Conservation (phyloP, 2,113 vertebrate species). For the Leptodactylus fuscus region DNA sequence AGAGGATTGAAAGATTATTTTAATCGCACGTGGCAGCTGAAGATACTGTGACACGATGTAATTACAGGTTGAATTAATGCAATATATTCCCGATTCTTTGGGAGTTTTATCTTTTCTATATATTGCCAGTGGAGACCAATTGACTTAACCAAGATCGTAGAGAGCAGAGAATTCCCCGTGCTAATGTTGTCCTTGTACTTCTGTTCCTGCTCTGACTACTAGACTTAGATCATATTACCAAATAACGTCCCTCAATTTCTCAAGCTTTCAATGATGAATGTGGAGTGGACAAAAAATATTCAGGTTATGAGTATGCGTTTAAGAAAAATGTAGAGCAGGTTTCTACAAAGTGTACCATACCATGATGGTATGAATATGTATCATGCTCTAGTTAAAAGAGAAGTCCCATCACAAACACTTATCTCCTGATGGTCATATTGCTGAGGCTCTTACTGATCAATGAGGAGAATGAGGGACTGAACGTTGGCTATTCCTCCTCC, state of each 20-base stretch:
- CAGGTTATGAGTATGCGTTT: too few relatives aligned
- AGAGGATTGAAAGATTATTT: conserved; percentile 32
- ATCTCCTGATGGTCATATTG: too few relatives aligned
- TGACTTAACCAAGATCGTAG: conserved; percentile 3
- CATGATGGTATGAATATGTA: too few relatives aligned
- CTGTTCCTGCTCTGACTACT: background rate
- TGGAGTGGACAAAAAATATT: background rate
- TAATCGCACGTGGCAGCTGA: conserved; percentile 5
- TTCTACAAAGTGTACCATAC: too few relatives aligned
- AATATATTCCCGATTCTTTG: background rate
- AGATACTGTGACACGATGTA: conserved; percentile 20
- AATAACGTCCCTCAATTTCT: background rate
- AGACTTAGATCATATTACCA: background rate
- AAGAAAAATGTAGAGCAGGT: too few relatives aligned
- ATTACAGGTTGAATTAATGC: conserved; percentile 29
- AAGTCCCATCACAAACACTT: too few relatives aligned
- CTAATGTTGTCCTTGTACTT: background rate
- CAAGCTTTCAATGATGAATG: background rate
- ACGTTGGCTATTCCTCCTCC: too few relatives aligned
- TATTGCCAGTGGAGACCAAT: conserved; percentile 3
- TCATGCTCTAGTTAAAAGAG: too few relatives aligned
- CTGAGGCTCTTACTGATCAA: too few relatives aligned
- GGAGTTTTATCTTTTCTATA: conserved; percentile 5
- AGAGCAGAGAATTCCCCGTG: background rate
- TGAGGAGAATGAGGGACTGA: too few relatives aligned